Conservation (phyloP, 1,140 invertebrate genomes). For the Psix sp. region DNA sequence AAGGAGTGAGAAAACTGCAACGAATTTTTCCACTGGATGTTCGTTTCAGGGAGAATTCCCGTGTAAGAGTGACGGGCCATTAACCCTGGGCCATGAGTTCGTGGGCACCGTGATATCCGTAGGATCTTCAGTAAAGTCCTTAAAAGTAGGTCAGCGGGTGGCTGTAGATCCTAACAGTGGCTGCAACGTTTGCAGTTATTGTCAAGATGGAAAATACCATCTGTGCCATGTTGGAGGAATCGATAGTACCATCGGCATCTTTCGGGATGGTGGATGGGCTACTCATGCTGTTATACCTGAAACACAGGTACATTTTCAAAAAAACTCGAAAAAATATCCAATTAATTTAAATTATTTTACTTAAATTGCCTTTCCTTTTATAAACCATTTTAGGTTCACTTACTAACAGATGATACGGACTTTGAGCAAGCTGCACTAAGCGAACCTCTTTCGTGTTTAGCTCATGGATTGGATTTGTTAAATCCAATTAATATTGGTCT, state of each 20-base stretch:
- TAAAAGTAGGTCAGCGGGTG: conserved; percentile 82
- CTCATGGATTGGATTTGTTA: conserved; percentile 81
- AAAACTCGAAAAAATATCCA: conserved; percentile 1
- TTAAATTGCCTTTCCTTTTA: too few relatives aligned
- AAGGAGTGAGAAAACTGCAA: neutral
- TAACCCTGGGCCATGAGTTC: conserved; percentile 85
- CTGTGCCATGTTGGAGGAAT: conserved; percentile 79
- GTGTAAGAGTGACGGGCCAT: conserved; percentile 76
- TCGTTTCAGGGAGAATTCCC: conserved; percentile 81
- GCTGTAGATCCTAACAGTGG: conserved; percentile 83
- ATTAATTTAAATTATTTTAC: conserved; percentile 1
- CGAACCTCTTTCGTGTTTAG: conserved; percentile 83
- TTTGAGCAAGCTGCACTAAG: conserved; percentile 78
- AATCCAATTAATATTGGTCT: conserved; percentile 79
- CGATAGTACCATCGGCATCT: conserved; percentile 82
- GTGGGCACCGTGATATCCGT: conserved; percentile 80
- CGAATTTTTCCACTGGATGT: conserved; percentile 7
- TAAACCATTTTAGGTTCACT: conserved; percentile 63
- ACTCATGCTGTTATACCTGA: conserved; percentile 80
- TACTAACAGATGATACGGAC: conserved; percentile 64
- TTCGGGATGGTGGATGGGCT: conserved; percentile 82
- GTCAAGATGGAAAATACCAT: conserved; percentile 80
- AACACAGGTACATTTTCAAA: conserved; percentile 74
- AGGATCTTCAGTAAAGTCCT: conserved; percentile 78
- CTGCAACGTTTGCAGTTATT: conserved; percentile 80